Conservation (phyloP, 1,140 invertebrate genomes). For the Venturia canescens region DNA sequence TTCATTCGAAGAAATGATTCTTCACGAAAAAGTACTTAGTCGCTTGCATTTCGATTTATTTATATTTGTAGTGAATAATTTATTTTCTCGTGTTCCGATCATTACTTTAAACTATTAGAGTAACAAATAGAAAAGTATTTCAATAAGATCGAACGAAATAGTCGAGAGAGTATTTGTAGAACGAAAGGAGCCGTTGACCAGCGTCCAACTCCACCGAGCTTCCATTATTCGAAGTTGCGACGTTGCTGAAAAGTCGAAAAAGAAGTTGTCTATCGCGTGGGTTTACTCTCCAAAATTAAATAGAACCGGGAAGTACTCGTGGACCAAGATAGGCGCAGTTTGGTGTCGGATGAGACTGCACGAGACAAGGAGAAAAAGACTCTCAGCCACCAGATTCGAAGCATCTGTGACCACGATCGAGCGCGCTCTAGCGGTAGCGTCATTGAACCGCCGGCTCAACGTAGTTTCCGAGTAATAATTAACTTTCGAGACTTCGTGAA, state of each 20-base stretch:
- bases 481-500: slow-evolving; percentile 4
- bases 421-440: slow-evolving; percentile 4
- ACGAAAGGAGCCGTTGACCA: neutral
- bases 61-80: too few species aligned
- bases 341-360: neutral
- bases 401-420: neutral
- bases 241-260: neutral
- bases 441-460: neutral
- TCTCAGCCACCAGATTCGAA: slow-evolving; percentile 18
- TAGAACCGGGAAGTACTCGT: neutral
- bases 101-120: too few species aligned
- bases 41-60: too few species aligned
- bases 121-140: too few species aligned
- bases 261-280: neutral
- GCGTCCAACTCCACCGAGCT: neutral
- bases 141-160: neutral
- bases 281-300: neutral
- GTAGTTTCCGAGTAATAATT: neutral
- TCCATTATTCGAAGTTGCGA: neutral
- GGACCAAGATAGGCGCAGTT: neutral
- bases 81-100: too few species aligned
- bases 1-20: too few species aligned
- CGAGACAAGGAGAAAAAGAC: neutral
- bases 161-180: neutral
- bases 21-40: too few species aligned